These are phyloP conservation scores for Andrena fulva DNA, from an alignment of 2,888 invertebrate genomes.

Conservation along the genomic window DNA sequence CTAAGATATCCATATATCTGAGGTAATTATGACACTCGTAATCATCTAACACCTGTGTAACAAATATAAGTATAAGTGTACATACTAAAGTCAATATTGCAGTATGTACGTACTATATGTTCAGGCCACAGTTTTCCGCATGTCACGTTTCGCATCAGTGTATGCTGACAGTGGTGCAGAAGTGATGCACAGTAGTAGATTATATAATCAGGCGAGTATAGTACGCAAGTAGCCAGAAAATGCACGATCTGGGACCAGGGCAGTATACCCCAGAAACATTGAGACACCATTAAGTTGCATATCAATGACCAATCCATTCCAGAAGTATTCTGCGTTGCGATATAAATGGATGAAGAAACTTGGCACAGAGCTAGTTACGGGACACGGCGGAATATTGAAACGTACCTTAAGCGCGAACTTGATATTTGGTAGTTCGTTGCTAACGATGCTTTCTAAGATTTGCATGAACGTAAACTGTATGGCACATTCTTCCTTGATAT, in stretches of 20 bases:
- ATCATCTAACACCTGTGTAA: slow-evolving; percentile 76
- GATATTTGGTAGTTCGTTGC: slow-evolving; percentile 77
- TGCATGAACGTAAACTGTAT: slow-evolving; percentile 79
- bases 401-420: slow-evolving; percentile 81
- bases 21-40: slow-evolving; percentile 80
- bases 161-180: slow-evolving; percentile 76
- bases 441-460: slow-evolving; percentile 78
- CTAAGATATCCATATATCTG: slow-evolving; percentile 80
- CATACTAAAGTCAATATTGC: slow-evolving; percentile 2
- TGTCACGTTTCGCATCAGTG: slow-evolving; percentile 76
- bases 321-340: slow-evolving; percentile 74
- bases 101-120: slow-evolving; percentile 74
- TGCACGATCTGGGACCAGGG: slow-evolving; percentile 82
- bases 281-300: slow-evolving; percentile 78
- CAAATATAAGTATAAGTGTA: slow-evolving; percentile 22
- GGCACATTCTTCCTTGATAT: slow-evolving; percentile 73
- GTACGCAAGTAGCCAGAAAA: slow-evolving; percentile 79
- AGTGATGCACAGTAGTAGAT: slow-evolving; percentile 82
- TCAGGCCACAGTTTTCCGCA: slow-evolving; percentile 81
- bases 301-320: slow-evolving; percentile 82
- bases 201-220: slow-evolving; percentile 81
- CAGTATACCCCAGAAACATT: slow-evolving; percentile 81
- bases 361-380: neutral
- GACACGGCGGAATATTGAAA: neutral
- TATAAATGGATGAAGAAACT: slow-evolving; percentile 11